phyloP scores from a whole-genome alignment of 2,888 invertebrate genomes.

The Acanthosepion esculentum region DNA sequence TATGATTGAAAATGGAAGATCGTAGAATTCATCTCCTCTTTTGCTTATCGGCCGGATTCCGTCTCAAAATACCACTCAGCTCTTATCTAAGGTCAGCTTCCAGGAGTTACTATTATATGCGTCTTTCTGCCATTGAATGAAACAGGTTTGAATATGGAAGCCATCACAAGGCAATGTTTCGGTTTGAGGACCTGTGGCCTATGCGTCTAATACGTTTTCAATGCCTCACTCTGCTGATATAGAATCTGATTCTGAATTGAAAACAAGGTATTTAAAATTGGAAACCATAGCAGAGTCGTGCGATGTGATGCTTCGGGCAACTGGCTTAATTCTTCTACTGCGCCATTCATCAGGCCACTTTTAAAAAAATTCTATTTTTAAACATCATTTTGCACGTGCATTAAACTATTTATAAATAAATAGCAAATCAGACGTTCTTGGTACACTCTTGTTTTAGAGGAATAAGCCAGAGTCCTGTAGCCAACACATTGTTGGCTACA shows the following conservation, averaged over 20 bases:
- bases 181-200: background rate
- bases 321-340: background rate
- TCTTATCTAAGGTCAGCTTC: no score
- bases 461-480: accelerated
- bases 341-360: background rate
- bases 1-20: no score
- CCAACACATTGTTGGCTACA: no score
- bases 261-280: background rate
- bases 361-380: background rate
- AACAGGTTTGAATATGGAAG: background rate
- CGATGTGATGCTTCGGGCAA: background rate
- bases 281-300: background rate
- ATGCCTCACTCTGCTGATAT: background rate
- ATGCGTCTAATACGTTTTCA: background rate
- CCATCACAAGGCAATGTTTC: background rate
- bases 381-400: background rate
- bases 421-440: background rate
- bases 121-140: no score
- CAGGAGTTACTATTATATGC: no score
- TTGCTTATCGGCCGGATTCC: no score
- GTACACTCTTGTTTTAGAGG: no score
- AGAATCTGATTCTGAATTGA: background rate
- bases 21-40: no score
- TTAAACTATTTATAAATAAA: background rate
- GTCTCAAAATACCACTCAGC: no score